Conservation (phyloP, 2,888 invertebrate genomes). For the Entomobrya multifasciata region DNA sequence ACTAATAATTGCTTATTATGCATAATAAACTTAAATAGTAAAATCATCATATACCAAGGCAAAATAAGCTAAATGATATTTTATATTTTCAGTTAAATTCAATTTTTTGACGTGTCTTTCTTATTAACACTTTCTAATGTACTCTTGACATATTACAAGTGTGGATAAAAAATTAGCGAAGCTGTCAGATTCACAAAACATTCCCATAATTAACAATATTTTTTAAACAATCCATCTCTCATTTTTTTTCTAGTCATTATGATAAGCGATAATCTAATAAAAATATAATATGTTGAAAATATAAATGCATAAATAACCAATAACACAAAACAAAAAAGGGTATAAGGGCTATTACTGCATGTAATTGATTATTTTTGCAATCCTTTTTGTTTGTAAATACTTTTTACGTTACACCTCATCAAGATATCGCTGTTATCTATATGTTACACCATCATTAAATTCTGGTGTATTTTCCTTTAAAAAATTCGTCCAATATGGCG, state of each 20-base stretch:
- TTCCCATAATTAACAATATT: neutral
- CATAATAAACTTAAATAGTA: no score
- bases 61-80: no score
- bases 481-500: constrained; percentile 61
- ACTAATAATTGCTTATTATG: no score
- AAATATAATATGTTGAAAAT: neutral
- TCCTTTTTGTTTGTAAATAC: neutral
- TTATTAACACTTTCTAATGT: no score
- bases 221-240: neutral
- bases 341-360: neutral
- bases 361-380: constrained; percentile 53
- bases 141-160: no score
- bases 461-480: constrained; percentile 10
- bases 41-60: no score
- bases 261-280: neutral
- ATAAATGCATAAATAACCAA: neutral
- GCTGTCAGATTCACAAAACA: no score
- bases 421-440: neutral
- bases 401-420: neutral
- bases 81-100: no score
- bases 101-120: no score
- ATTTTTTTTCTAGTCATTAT: neutral
- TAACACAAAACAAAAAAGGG: constrained; percentile 4
- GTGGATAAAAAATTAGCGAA: no score
- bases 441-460: constrained; percentile 9